Evolutionary conservation across 2,113 vertebrate species (phyloP), one percentile per base, ranked within the genome.

Genomic region (Etheostoma spectabile): DNA sequence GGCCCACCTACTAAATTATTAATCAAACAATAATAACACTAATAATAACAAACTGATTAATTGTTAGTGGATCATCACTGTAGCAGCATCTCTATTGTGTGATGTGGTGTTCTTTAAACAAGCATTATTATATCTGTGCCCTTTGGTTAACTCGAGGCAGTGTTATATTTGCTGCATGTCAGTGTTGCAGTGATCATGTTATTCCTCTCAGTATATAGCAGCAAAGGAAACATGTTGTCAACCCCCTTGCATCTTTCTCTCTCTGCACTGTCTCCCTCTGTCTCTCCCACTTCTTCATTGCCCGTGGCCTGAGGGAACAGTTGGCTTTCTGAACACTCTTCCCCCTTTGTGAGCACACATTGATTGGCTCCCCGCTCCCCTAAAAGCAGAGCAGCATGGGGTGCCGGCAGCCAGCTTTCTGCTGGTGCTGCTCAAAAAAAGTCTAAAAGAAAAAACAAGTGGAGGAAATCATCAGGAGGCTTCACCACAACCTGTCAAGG

Each of bases 251-350:
- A 80, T 85, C 66, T 65, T 59, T 83, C 77, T 73, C 79, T 80
- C 82, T 66, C 69, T 69, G 82, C 67, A 30, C 79, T 83, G 83
- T 86, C 85, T 82, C 87, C 73, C 86, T 70, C 86, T 88, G 77
- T 86, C 89, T 86, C 80, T 88, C 74, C 83, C 83, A 66, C 84
- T 79, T 87, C 89, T 85, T 92, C 85, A 68, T 89, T 79, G 84
- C 88, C 85, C 57, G 24, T 90, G 91, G 92, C 93, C 93, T 91
- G 67, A 65, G 94, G 93, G 91, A 95, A 93, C 91, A 89, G 93
- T 93, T 94, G 92, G 90, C 91, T 94, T 91, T 93, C 88, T 91
- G 91, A 94, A 93, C 80, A 89, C 91, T 88, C 90, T 85, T 83
- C 89, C 87, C 79, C 84, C 83, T 94, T 92, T 94, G 90, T 94